phyloP scores from a whole-genome alignment of 2,797 vertebrate genomes.

The Siniperca scherzeri region DNA sequence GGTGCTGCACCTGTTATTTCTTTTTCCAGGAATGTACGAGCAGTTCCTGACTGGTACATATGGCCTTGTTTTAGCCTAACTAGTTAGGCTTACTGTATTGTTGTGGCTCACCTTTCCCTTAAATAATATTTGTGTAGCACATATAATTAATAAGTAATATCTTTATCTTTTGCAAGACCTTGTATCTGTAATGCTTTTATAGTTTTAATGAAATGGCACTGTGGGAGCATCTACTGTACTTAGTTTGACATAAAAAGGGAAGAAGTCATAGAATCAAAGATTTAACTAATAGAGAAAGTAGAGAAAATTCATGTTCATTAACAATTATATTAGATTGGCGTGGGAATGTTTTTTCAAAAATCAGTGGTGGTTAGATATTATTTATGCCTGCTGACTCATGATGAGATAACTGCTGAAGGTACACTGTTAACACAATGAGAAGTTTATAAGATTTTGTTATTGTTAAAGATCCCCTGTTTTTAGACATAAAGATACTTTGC shows the following conservation, averaged over 20 bases:
- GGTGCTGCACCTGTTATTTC: slow-evolving; percentile 47
- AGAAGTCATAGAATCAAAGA: not conserved
- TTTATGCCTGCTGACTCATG: not conserved
- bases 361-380: not conserved
- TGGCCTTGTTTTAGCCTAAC: slow-evolving; percentile 19
- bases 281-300: not conserved
- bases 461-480: not conserved
- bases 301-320: too few species aligned
- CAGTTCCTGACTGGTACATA: slow-evolving; percentile 9
- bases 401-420: not conserved
- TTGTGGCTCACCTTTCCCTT: not conserved
- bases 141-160: not conserved
- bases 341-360: not conserved
- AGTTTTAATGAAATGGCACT: not conserved
- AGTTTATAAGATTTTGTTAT: not conserved
- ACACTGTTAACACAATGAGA: not conserved
- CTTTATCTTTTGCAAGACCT: not conserved
- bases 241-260: not conserved
- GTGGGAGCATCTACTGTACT: not conserved
- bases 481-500: not conserved
- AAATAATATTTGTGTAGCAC: slow-evolving; percentile 12
- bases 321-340: not conserved
- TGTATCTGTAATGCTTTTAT: not conserved
- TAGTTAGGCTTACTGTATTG: not conserved
- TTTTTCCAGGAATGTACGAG: slow-evolving; percentile 44